Conservation (phyloP, 1,140 invertebrate genomes). For the Drosophila kanapiae region DNA sequence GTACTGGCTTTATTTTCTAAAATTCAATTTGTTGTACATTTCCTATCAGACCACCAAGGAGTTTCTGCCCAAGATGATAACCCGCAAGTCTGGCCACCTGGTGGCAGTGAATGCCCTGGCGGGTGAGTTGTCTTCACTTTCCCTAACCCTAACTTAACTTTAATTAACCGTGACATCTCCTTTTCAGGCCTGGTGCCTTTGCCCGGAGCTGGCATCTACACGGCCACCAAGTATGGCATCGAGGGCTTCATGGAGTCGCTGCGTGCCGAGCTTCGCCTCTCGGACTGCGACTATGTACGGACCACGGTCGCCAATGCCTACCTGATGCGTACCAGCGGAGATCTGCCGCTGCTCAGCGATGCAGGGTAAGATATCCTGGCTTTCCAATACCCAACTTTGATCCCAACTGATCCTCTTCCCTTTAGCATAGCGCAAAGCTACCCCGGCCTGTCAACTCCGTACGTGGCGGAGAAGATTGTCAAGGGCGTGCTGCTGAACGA, state of each 20-base stretch:
- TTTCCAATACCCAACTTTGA: conserved; percentile 6
- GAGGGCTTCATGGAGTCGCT: conserved; percentile 81
- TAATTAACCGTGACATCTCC: too few species aligned
- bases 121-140: conserved; percentile 34
- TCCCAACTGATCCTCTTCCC: conserved; percentile 9
- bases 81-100: conserved; percentile 75
- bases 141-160: too few species aligned
- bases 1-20: neutral
- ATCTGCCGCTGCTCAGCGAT: conserved; percentile 77
- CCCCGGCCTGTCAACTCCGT: conserved; percentile 76
- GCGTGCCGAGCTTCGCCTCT: conserved; percentile 71
- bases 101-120: conserved; percentile 78
- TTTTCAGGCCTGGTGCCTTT: conserved; percentile 64
- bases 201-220: conserved; percentile 80
- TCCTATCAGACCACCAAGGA: conserved; percentile 72
- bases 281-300: conserved; percentile 77
- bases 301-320: conserved; percentile 81
- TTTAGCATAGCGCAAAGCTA: conserved; percentile 74
- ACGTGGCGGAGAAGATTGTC: conserved; percentile 81
- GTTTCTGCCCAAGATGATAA: conserved; percentile 82
- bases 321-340: conserved; percentile 79
- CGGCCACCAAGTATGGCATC: conserved; percentile 82
- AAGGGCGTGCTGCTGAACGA: conserved; percentile 74
- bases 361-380: conserved; percentile 63
- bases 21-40: neutral